Evolutionary conservation across 2,888 invertebrate genomes (phyloP).

Genomic region (Microplitis manilae): DNA sequence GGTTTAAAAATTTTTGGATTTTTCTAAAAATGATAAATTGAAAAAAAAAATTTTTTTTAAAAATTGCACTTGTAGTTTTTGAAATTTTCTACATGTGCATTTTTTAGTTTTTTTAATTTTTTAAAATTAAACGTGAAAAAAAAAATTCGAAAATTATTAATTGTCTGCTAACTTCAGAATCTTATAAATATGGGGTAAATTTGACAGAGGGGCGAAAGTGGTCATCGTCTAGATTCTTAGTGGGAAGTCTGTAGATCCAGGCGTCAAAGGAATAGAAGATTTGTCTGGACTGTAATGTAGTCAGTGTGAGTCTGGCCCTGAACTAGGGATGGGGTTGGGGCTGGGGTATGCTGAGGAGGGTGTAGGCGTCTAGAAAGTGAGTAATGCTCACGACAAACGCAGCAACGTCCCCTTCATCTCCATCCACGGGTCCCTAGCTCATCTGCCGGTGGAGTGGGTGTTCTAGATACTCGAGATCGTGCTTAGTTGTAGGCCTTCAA

Average conservation of each 20-base stretch:
- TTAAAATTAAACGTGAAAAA: too few species aligned
- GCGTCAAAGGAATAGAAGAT: background rate
- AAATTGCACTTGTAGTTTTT: too few species aligned
- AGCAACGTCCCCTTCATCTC: constrained; percentile 50
- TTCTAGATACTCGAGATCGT: constrained; percentile 1
- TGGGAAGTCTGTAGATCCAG: background rate
- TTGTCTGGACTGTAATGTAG: constrained; percentile 69
- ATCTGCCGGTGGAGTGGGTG: background rate
- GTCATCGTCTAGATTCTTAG: background rate
- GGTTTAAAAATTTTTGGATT: too few species aligned
- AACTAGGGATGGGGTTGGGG: constrained; percentile 49
- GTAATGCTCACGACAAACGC: constrained; percentile 72
- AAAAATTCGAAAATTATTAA: too few species aligned
- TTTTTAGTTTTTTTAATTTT: too few species aligned
- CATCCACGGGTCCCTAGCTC: background rate
- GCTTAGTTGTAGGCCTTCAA: constrained; percentile 21
- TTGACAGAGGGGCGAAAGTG: background rate
- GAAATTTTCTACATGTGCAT: too few species aligned
- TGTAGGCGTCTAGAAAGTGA: constrained; percentile 69
- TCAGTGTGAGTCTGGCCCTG: constrained; percentile 60
- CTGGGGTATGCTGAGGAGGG: constrained; percentile 48
- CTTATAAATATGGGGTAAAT: background rate
- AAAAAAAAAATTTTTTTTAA: too few species aligned
- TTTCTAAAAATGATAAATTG: too few species aligned
- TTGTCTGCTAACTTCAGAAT: too few species aligned